Conservation (phyloP, 1,140 invertebrate species). For the Spodoptera frugiperda region DNA sequence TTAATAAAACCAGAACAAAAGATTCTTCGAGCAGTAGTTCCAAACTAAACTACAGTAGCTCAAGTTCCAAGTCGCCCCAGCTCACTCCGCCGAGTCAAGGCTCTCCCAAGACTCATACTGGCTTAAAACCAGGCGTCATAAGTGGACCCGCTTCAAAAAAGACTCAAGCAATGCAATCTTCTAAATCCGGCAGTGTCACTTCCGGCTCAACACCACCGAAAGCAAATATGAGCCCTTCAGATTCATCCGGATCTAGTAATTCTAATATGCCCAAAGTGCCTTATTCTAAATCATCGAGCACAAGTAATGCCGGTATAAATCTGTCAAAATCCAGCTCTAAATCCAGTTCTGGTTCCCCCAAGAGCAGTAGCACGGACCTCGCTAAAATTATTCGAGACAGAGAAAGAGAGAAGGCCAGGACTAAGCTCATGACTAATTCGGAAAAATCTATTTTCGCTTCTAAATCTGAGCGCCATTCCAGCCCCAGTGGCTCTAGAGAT, state of each 20-base stretch:
- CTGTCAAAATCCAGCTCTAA: constrained; percentile 85
- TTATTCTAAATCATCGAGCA: constrained; percentile 87
- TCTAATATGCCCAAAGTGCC: constrained; percentile 83
- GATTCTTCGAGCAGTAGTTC: constrained; percentile 86
- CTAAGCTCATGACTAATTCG: constrained; percentile 84
- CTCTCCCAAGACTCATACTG: constrained; percentile 92
- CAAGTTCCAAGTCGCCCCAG: constrained; percentile 82
- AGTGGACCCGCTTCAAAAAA: constrained; percentile 93
- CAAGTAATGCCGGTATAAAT: constrained; percentile 86
- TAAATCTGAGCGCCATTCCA: constrained; percentile 89
- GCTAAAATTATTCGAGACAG: constrained; percentile 82
- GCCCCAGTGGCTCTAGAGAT: constrained; percentile 87
- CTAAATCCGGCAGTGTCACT: constrained; percentile 80
- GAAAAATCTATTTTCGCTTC: constrained; percentile 90
- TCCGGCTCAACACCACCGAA: constrained; percentile 77
- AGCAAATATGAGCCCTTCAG: constrained; percentile 76
- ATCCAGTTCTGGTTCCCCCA: constrained; percentile 83
- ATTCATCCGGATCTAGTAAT: constrained; percentile 68
- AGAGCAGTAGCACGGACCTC: constrained; percentile 81
- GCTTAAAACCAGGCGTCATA: constrained; percentile 93
- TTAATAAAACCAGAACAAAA: constrained; percentile 94
- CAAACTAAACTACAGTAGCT: constrained; percentile 77
- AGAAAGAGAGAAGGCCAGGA: constrained; percentile 79
- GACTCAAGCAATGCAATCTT: constrained; percentile 87
- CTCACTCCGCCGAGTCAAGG: constrained; percentile 87